These are phyloP conservation scores for Tillus elongatus DNA, from an alignment of 2,888 invertebrate genomes.

Conservation along the genomic window DNA sequence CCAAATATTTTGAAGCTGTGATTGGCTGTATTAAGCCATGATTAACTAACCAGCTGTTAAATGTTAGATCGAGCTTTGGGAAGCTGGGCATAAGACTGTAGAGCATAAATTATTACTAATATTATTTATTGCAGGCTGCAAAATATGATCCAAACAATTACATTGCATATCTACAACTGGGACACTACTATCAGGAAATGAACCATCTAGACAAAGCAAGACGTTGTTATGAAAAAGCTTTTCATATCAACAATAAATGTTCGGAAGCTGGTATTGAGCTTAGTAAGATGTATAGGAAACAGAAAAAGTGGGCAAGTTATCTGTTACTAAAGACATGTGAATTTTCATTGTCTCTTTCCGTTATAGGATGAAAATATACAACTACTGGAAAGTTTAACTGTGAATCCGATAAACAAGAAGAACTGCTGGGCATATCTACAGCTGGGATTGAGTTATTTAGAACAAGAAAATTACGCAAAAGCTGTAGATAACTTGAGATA, in stretches of 20 bases:
- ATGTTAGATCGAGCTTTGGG: no score
- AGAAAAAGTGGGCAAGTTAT: constrained; percentile 54
- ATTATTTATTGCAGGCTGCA: constrained; percentile 44
- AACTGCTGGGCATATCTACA: constrained; percentile 73
- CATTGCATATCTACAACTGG: constrained; percentile 66
- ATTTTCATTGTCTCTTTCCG: neutral
- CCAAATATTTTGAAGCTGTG: no score
- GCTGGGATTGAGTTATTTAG: constrained; percentile 72
- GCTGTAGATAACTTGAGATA: constrained; percentile 70
- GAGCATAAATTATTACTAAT: neutral
- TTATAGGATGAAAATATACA: constrained; percentile 52
- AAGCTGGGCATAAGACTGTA: no score
- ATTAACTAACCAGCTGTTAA: no score
- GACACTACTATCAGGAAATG: constrained; percentile 58
- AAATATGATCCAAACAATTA: constrained; percentile 66
- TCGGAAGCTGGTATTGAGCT: constrained; percentile 61
- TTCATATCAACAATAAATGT: constrained; percentile 60
- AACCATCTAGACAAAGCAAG: constrained; percentile 64
- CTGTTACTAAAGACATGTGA: no score
- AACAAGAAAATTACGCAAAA: constrained; percentile 59
- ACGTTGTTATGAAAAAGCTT: constrained; percentile 78
- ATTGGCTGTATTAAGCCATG: no score
- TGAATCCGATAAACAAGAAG: constrained; percentile 34
- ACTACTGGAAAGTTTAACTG: constrained; percentile 48
- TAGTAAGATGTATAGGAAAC: constrained; percentile 63